These are phyloP conservation scores for Chrysolina haemoptera DNA, from an alignment of 2,888 invertebrate species.

Conservation along the genomic window DNA sequence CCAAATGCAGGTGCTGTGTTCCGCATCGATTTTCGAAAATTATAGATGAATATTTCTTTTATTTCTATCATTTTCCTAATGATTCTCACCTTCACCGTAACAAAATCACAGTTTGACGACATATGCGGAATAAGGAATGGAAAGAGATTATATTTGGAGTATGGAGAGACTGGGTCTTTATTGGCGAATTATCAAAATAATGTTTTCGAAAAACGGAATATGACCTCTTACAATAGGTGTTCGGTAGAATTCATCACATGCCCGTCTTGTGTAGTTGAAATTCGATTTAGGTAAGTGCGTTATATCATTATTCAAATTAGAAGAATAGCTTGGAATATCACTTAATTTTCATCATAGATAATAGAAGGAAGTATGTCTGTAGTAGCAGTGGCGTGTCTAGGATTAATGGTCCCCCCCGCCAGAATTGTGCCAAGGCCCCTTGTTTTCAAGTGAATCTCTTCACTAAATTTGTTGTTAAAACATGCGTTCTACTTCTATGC, in stretches of 20 bases:
- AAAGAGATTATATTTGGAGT: conserved; percentile 64
- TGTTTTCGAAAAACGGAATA: conserved; percentile 32
- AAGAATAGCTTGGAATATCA: not conserved
- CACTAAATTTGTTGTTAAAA: too few species aligned
- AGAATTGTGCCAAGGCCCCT: too few species aligned
- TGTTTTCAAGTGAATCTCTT: too few species aligned
- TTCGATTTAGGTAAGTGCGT: conserved; percentile 70
- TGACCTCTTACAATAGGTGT: conserved; percentile 70
- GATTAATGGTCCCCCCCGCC: too few species aligned
- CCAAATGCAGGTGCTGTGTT: not conserved
- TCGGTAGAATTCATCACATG: conserved; percentile 80
- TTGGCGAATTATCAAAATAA: conserved; percentile 63
- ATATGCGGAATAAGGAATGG: conserved; percentile 52
- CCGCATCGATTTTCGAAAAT: not conserved
- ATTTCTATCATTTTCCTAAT: conserved; percentile 16
- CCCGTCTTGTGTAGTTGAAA: conserved; percentile 77
- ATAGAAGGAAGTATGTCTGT: too few species aligned
- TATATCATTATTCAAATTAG: not conserved
- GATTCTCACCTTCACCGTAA: conserved; percentile 24
- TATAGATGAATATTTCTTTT: conserved; percentile 25
- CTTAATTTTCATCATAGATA: too few species aligned
- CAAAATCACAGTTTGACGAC: conserved; percentile 44
- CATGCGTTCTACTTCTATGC: too few species aligned
- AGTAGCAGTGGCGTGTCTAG: too few species aligned
- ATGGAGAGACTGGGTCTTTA: conserved; percentile 65